Evolutionary conservation across 2,888 invertebrate genomes (phyloP).

Genomic region (Mesorhabditis belari): DNA sequence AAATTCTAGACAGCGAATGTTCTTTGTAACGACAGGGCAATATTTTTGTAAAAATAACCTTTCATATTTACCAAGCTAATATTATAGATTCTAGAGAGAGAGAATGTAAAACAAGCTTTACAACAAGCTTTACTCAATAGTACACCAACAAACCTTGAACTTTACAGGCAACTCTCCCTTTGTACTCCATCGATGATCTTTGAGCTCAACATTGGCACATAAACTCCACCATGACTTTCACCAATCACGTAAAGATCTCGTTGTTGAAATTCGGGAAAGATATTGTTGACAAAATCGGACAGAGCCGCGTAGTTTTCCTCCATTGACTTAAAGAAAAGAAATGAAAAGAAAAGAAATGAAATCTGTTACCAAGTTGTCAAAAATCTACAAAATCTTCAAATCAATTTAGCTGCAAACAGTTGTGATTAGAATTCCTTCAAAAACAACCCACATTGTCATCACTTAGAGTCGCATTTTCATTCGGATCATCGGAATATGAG

Average conservation of each 20-base stretch:
- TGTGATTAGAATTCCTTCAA: too few species aligned
- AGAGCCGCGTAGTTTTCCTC: constrained; percentile 56
- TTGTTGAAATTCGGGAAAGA: constrained; percentile 15
- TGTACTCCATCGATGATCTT: constrained; percentile 19
- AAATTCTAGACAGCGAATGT: constrained; percentile 1
- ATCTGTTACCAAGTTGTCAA: not conserved
- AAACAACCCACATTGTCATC: constrained; percentile 22
- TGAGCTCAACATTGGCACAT: constrained; percentile 53
- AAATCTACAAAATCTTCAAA: not conserved
- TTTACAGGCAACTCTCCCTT: constrained; percentile 14
- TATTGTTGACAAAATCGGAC: constrained; percentile 50
- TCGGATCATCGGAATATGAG: constrained; percentile 57
- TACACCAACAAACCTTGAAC: constrained; percentile 15
- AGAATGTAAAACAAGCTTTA: too few species aligned
- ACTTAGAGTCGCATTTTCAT: constrained; percentile 48
- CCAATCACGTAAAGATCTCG: constrained; percentile 45
- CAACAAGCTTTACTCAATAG: constrained; percentile 12
- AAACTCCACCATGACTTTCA: constrained; percentile 58
- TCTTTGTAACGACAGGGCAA: too few species aligned
- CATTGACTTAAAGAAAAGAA: constrained; percentile 34
- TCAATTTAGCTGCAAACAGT: not conserved
- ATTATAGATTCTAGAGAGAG: too few species aligned
- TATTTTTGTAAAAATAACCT: too few species aligned
- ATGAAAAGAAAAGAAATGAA: too few species aligned
- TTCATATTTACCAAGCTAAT: not conserved